Percentiles rank a stretch among this genome's conserved stretches.
Conservation (phyloP, 2,888 invertebrate species). For the Drosophila anceps region DNA sequence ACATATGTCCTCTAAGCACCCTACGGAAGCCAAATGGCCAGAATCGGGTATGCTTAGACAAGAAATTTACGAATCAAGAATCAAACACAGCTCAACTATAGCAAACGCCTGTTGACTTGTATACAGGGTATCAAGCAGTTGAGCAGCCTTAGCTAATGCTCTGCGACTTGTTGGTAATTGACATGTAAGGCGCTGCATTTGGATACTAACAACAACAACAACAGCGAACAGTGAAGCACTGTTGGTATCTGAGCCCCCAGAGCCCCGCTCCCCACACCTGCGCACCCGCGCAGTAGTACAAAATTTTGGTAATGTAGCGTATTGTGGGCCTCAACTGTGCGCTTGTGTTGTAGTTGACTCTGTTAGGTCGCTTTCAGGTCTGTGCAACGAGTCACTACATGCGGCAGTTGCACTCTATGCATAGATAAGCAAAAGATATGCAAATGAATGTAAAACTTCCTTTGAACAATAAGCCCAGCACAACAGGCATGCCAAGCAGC, state of each 20-base stretch:
- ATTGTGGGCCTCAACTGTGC: neutral
- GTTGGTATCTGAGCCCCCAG: neutral
- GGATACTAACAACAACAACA: constrained; percentile 16
- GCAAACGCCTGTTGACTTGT: too few relatives aligned
- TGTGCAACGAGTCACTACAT: constrained; percentile 6
- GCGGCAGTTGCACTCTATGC: constrained; percentile 8
- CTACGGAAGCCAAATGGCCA: neutral
- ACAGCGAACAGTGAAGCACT: neutral
- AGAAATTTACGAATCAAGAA: too few relatives aligned
- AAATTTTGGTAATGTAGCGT: constrained; percentile 28
- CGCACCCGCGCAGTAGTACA: neutral
- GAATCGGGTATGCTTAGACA: neutral
- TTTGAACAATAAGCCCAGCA: neutral
- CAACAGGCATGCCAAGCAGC: constrained; percentile 1
- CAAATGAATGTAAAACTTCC: constrained; percentile 30
- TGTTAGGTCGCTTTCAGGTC: constrained; percentile 6
- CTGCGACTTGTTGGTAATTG: constrained; percentile 25
- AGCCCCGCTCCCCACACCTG: neutral
- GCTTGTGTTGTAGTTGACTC: neutral
- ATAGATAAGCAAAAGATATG: constrained; percentile 31
- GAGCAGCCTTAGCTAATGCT: too few relatives aligned
- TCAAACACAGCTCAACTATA: too few relatives aligned
- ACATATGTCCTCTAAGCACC: constrained; percentile 37
- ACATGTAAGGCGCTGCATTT: constrained; percentile 33
- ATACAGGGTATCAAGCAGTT: neutral